A percentile compares a stretch with the other conserved stretches of the same genome.
phyloP scores from a whole-genome alignment of 1,140 invertebrate species.

The Diuraphis noxia region DNA sequence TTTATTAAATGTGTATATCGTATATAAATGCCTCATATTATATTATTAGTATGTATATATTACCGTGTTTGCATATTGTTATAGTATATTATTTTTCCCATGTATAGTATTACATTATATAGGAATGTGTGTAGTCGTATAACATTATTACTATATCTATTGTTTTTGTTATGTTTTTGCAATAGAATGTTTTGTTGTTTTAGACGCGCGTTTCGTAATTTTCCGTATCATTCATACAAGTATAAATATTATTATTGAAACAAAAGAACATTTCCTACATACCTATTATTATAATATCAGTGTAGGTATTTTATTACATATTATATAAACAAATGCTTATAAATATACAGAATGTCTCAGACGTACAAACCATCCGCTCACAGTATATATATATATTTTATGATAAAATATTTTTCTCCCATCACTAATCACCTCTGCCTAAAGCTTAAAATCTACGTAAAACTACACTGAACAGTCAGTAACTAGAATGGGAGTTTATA shows the following conservation, averaged over 20 bases:
- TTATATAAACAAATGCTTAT: not conserved
- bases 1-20: not conserved
- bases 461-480: no score
- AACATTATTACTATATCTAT: not conserved
- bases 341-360: not conserved
- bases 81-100: not conserved
- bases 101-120: not conserved
- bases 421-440: not conserved
- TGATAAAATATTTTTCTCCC: not conserved
- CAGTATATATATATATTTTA: not conserved
- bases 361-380: not conserved
- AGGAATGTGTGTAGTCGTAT: not conserved
- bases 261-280: not conserved
- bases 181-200: slow-evolving; percentile 18
- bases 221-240: not conserved
- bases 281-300: not conserved
- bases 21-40: not conserved
- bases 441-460: not conserved
- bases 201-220: not conserved
- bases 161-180: slow-evolving; percentile 26
- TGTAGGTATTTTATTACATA: not conserved
- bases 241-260: not conserved
- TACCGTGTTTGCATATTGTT: not conserved
- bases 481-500: not conserved
- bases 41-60: not conserved